Evolutionary conservation across 2,888 invertebrate species (phyloP).

Genomic region (Griposia aprilina): DNA sequence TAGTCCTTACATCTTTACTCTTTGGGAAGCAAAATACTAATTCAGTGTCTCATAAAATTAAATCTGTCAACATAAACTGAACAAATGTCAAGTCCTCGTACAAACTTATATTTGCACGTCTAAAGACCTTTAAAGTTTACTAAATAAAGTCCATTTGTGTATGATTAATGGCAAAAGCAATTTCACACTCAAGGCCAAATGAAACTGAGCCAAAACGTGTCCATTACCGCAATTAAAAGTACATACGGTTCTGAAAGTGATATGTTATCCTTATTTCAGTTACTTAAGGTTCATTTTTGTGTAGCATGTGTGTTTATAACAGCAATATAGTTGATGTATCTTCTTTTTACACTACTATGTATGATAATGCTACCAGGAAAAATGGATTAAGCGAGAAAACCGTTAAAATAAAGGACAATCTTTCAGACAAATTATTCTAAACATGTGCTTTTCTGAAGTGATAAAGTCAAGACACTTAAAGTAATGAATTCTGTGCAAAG

Average conservation of each 20-base stretch:
- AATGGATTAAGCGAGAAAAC: conserved; percentile 56
- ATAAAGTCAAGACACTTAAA: conserved; percentile 32
- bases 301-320: not conserved
- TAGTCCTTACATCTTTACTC: conserved; percentile 8
- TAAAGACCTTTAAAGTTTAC: conserved; percentile 31
- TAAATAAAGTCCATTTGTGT: conserved; percentile 53
- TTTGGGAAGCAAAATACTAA: conserved; percentile 64
- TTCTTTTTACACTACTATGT: conserved; percentile 63
- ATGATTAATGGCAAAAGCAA: conserved; percentile 51
- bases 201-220: conserved; percentile 73
- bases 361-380: conserved; percentile 60
- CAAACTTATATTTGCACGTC: conserved; percentile 36
- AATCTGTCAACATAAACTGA: conserved; percentile 73
- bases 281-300: conserved; percentile 30
- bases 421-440: conserved; percentile 49
- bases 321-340: conserved; percentile 32
- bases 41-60: conserved; percentile 73
- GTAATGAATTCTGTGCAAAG: conserved; percentile 36
- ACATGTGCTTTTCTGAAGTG: conserved; percentile 29
- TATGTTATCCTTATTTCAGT: conserved; percentile 39
- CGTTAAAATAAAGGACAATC: conserved; percentile 52
- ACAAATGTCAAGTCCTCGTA: conserved; percentile 66
- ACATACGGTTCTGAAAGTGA: conserved; percentile 35
- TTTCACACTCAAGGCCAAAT: conserved; percentile 68
- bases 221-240: conserved; percentile 68